Percentiles rank a stretch among this genome's conserved stretches.
phyloP scores from a whole-genome alignment of 2,797 vertebrate species.

The Thunnus albacares region DNA sequence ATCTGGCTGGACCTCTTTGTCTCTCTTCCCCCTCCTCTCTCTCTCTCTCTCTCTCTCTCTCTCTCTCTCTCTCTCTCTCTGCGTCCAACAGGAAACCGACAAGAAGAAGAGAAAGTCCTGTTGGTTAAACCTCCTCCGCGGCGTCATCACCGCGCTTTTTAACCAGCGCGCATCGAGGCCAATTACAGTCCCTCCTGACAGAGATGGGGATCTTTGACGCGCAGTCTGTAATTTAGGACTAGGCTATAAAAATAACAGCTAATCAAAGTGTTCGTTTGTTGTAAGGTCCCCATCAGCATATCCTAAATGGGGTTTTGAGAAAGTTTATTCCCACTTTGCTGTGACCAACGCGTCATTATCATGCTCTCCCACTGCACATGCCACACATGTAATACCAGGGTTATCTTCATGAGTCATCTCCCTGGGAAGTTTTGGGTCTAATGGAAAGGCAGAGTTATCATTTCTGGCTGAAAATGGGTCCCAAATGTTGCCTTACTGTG shows the following conservation, averaged over 20 bases:
- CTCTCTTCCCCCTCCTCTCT: neutral
- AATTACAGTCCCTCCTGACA: conserved; percentile 41
- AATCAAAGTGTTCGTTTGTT: conserved; percentile 54
- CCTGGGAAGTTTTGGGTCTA: neutral
- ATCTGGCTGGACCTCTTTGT: conserved; percentile 19
- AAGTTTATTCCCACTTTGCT: conserved; percentile 36
- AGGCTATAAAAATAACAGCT: conserved; percentile 65
- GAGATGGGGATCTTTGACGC: conserved; percentile 23
- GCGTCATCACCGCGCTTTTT: conserved; percentile 60
- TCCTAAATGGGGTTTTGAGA: conserved; percentile 3
- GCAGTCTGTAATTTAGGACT: conserved; percentile 67
- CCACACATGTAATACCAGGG: conserved; percentile 44
- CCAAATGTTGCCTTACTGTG: conserved; percentile 25
- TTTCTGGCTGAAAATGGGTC: conserved; percentile 26
- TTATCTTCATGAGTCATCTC: conserved; percentile 15
- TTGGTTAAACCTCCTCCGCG: conserved; percentile 56
- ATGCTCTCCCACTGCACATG: neutral
- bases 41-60: conserved; percentile 20
- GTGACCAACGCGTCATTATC: conserved; percentile 39
- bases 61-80: conserved; percentile 4
- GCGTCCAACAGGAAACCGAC: neutral
- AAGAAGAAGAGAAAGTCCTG: conserved; percentile 52
- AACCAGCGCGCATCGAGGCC: conserved; percentile 52
- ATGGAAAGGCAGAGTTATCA: conserved; percentile 28
- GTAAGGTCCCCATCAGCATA: conserved; percentile 5